These are phyloP conservation scores for Salminus brasiliensis DNA, from an alignment of 2,113 vertebrate genomes.

Conservation along the genomic window DNA sequence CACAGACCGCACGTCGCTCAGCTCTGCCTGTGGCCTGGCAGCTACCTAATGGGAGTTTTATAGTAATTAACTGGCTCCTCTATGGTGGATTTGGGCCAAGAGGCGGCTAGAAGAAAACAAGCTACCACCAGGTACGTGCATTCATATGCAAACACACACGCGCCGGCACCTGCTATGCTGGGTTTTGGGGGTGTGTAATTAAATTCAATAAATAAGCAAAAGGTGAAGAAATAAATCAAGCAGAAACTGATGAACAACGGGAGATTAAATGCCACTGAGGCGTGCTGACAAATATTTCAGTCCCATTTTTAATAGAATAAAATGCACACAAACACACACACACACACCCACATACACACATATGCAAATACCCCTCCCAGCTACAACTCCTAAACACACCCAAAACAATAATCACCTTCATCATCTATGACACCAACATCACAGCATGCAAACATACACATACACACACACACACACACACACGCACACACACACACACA, in stretches of 20 bases:
- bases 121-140: constrained; percentile 38
- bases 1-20: constrained; percentile 68
- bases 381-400: constrained; percentile 30
- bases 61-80: constrained; percentile 63
- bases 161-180: constrained; percentile 51
- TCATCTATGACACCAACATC: constrained; percentile 38
- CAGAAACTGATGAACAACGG: constrained; percentile 82
- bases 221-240: constrained; percentile 84
- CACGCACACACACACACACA: constrained; percentile 34
- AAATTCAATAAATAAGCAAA: constrained; percentile 83
- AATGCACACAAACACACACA: constrained; percentile 8
- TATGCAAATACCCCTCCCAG: constrained; percentile 24
- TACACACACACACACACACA: constrained; percentile 44
- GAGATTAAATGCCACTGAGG: constrained; percentile 83
- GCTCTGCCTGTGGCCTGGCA: constrained; percentile 62
- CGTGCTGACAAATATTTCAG: constrained; percentile 82
- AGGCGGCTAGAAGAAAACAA: constrained; percentile 23
- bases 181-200: constrained; percentile 80
- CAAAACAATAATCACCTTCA: constrained; percentile 38
- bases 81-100: constrained; percentile 9
- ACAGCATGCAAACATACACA: constrained; percentile 34
- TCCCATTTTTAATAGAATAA: constrained; percentile 72
- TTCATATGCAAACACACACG: constrained; percentile 43
- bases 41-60: constrained; percentile 56
- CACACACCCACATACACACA: constrained; percentile 12